phyloP scores from a whole-genome alignment of 1,140 invertebrate species.

The Lepidurus apus region DNA sequence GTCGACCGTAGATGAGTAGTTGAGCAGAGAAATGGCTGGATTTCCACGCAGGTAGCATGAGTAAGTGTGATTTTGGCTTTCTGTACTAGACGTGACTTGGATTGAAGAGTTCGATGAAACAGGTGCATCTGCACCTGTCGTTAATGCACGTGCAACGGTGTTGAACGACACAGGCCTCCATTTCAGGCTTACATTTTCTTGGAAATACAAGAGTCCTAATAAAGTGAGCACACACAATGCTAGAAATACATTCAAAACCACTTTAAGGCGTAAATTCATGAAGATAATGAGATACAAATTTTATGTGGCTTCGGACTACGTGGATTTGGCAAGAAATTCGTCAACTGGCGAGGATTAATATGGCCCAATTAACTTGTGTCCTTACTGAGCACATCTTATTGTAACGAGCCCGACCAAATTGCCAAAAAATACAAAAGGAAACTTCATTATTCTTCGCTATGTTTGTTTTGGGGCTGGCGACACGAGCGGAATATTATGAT shows the following conservation, averaged over 20 bases:
- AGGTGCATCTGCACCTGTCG: not conserved
- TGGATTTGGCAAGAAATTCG: too few species aligned
- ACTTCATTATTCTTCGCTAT: too few species aligned
- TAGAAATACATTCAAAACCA: not conserved
- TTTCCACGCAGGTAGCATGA: not conserved
- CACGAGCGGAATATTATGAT: too few species aligned
- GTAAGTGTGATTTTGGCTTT: not conserved
- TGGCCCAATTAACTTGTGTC: too few species aligned
- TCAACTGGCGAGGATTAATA: too few species aligned
- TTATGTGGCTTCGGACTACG: not conserved
- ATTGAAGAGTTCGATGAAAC: not conserved
- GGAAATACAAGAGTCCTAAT: not conserved
- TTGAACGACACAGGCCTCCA: not conserved
- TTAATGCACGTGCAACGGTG: not conserved
- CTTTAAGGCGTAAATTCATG: slow-evolving; percentile 1
- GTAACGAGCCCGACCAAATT: too few species aligned
- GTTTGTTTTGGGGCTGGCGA: too few species aligned
- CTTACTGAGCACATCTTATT: too few species aligned
- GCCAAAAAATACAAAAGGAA: too few species aligned
- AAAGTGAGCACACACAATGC: not conserved
- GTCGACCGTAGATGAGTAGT: not conserved
- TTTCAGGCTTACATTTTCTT: not conserved
- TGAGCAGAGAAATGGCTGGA: not conserved
- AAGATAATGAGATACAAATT: not conserved
- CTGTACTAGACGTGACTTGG: not conserved